Base-by-base conservation (phyloP, 2,113 vertebrate genomes). In the Plestiodon gilberti region DNA sequence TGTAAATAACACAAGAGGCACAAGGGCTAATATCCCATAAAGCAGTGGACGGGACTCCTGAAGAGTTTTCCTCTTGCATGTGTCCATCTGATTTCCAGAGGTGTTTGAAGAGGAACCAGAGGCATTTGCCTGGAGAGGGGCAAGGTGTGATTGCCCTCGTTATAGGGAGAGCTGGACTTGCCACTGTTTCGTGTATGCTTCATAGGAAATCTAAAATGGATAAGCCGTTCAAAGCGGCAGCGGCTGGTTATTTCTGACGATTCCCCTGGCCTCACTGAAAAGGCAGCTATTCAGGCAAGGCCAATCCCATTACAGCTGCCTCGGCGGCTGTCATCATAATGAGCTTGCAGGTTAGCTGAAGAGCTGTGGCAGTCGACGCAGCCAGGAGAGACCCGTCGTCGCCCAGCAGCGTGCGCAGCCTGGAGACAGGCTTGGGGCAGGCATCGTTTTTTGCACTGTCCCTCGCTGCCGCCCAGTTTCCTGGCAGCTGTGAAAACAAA, bases 401-500 rank as follows among this genome's bases (percentile, higher is more conserved):
- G 81, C 86, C 2, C 0, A 70, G 65, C 88, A 95, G 88, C 13
- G n/a, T n/a, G n/a, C n/a, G 89, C 22, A 78, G 25, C 86, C 70
- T 90, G 89, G 70, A 90, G 88, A 82, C n/a, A 77, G 80, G 88
- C 65, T 86, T 84, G 88, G 87, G 85, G 87, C 0, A 0, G 78
- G 35, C 86, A 89, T 88, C 87, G 80, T 87, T 92, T 89, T 67
- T 84, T 48, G n/a, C 80, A 79, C 86, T 43, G 52, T 55, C 83
- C 88, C 91, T 75, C 62, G 55, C 80, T 89, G 43, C 88, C 78
- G 81, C 61, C 57, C 83, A 92, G 87, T 85, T 93, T 91, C 90
- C 86, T 57, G 79, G 80, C 87, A 87, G 86, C 59, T 86, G 82
- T 84, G 83, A 91, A 93, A 94, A 92, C 93, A 95, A 93, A 94